Conservation (phyloP, 2,888 invertebrate species). For the Drosophila colorata region DNA sequence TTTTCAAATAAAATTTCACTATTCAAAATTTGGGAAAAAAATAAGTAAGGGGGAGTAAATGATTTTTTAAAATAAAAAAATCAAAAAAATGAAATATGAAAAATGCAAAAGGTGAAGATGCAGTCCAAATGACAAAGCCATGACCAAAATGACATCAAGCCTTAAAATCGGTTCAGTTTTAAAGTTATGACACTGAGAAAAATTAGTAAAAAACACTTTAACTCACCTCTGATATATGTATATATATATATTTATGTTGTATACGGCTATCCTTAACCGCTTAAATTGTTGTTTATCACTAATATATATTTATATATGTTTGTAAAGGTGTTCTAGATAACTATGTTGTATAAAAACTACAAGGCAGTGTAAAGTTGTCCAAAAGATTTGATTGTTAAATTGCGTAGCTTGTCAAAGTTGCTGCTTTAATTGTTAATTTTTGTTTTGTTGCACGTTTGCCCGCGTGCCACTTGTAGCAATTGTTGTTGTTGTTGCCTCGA, state of each 20-base stretch:
- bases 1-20: too few species aligned
- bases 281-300: slow-evolving; percentile 23
- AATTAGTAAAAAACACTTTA: not conserved
- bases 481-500: slow-evolving; percentile 20
- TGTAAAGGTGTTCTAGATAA: slow-evolving; percentile 30
- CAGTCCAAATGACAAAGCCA: too few species aligned
- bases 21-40: too few species aligned
- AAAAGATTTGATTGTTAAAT: slow-evolving; percentile 55
- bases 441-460: slow-evolving; percentile 7
- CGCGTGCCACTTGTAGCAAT: slow-evolving; percentile 18
- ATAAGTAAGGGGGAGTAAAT: too few species aligned
- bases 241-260: slow-evolving; percentile 4
- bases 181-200: not conserved
- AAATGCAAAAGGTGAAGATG: too few species aligned
- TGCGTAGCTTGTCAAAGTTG: slow-evolving; percentile 48
- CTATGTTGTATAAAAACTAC: slow-evolving; percentile 23
- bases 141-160: too few species aligned
- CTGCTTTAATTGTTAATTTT: slow-evolving; percentile 7
- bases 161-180: too few species aligned
- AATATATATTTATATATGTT: slow-evolving; percentile 10
- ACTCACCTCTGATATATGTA: slow-evolving; percentile 43
- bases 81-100: too few species aligned
- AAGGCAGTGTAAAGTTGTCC: slow-evolving; percentile 29
- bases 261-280: slow-evolving; percentile 25
- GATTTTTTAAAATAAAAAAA: too few species aligned